Base-by-base conservation (phyloP, 2,113 vertebrate species). In the Lynx canadensis region DNA sequence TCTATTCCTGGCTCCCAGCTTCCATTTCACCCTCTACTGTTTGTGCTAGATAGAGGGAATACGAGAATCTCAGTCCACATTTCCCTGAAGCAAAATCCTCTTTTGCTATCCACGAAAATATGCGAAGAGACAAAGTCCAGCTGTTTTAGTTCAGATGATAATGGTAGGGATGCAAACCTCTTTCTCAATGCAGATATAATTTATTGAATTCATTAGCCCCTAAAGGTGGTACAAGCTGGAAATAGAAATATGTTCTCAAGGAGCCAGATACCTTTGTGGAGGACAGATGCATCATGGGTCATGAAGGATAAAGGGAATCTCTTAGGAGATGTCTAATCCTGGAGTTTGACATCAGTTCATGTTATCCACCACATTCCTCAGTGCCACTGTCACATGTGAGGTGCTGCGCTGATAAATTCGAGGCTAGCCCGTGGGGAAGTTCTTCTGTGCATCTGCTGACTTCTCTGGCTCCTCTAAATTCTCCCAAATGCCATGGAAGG, bases 241-340 rank as follows among this genome's bases (percentile, higher is more conserved):
- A 97, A 90, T 81, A 95, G 94, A 97, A 89, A 52, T 76, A 10
- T 80, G 92, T 97, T 92, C 83, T 98, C 69, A 74, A 66, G 92
- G 76, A 66, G 79, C 73, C 78, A 2, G 7, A 45, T 69, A 36
- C 33, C 15, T 87, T 68, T 92, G 92, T 55, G 87, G 81, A 92
- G 60, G 82, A 38, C 95, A 92, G 83, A 88, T 94, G 83, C 69
- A 92, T 69, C 36, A 19, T 36, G 90, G 97, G 90, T 87, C 90
- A 68, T 33, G 50, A 60, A 80, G 79, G 79, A 87, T 69, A 76
- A 84, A 4, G 14, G 69, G 48, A 50, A n/a, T 21, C 83, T 94
- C 82, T 93, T 92, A 52, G 84, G 89, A 63, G 29, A 27, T 84
- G 83, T 84, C 95, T 97, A 97, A 97, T 92, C 69, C 60, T 97